Conservation (phyloP, 2,888 invertebrate species). For the Entomobrya proxima region DNA sequence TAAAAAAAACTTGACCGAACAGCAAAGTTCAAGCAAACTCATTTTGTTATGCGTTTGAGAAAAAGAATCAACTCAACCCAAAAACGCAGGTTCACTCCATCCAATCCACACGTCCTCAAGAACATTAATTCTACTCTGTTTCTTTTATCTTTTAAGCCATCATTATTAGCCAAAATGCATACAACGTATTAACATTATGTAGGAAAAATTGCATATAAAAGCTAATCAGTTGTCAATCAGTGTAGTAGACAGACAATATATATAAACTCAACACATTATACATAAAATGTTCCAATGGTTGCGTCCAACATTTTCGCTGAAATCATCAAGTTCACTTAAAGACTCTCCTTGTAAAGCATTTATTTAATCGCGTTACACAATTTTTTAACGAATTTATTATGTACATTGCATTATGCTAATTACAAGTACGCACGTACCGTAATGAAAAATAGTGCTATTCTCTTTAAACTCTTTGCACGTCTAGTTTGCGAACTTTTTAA, state of each 20-base stretch:
- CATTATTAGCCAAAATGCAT: background rate
- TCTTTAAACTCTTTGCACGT: background rate
- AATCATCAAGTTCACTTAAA: slow-evolving; percentile 34
- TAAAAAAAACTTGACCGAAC: too few species aligned
- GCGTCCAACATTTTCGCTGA: slow-evolving; percentile 28
- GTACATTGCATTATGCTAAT: slow-evolving; percentile 40
- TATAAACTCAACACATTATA: slow-evolving; percentile 17
- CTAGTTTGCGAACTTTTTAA: slow-evolving; percentile 1
- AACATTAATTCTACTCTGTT: slow-evolving; percentile 7
- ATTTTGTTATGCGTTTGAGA: too few species aligned
- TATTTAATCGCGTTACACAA: slow-evolving; percentile 32
- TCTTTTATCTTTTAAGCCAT: background rate
- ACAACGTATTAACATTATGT: background rate
- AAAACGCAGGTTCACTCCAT: too few species aligned
- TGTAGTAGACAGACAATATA: background rate
- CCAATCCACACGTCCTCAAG: too few species aligned
- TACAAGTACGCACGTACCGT: background rate
- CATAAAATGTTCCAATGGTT: slow-evolving; percentile 20
- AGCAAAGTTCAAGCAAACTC: too few species aligned
- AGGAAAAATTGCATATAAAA: slow-evolving; percentile 23
- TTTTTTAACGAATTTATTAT: slow-evolving; percentile 12
- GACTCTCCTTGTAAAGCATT: slow-evolving; percentile 2
- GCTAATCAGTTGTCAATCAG: slow-evolving; percentile 40
- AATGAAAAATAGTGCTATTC: background rate
- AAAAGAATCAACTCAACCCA: too few species aligned